Conservation (phyloP, 2,888 invertebrate species). For the Tachina grossa region DNA sequence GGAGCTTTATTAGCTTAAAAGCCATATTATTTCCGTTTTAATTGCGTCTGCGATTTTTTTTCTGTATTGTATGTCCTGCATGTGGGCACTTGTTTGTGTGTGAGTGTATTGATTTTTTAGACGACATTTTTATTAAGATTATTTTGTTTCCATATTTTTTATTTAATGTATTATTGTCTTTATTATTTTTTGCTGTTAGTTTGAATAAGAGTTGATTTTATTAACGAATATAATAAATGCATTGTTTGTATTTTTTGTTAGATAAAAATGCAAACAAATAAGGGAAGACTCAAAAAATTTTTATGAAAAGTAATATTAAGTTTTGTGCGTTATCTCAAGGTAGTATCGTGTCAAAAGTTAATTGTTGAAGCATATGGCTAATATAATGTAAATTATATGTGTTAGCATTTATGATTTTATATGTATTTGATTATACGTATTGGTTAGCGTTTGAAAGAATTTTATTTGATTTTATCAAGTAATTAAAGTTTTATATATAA, state of each 20-base stretch:
- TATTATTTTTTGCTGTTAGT: constrained; percentile 5
- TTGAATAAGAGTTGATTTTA: constrained; percentile 5
- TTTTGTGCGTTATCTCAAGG: constrained; percentile 73
- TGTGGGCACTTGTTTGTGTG: not conserved
- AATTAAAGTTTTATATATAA: not conserved
- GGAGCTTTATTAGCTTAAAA: constrained; percentile 47
- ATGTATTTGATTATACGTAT: not conserved
- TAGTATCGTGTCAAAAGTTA: constrained; percentile 74
- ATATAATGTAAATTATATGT: constrained; percentile 10
- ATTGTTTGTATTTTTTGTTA: not conserved
- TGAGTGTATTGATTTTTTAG: not conserved
- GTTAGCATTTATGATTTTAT: not conserved
- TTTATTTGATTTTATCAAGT: not conserved
- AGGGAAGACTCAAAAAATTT: constrained; percentile 8
- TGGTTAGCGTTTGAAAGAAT: not conserved
- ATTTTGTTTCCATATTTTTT: constrained; percentile 22
- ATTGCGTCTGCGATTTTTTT: not conserved
- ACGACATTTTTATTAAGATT: constrained; percentile 58
- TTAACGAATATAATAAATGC: not conserved
- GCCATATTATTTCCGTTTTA: constrained; percentile 32
- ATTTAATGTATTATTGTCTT: constrained; percentile 32
- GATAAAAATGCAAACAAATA: not conserved
- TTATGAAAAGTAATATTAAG: constrained; percentile 32
- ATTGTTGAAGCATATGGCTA: constrained; percentile 73
- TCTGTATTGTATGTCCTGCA: not conserved